A percentile compares a stretch with the other conserved stretches of the same genome.
Conservation (phyloP, 1,140 invertebrate genomes). For the Drosophila murphyi region DNA sequence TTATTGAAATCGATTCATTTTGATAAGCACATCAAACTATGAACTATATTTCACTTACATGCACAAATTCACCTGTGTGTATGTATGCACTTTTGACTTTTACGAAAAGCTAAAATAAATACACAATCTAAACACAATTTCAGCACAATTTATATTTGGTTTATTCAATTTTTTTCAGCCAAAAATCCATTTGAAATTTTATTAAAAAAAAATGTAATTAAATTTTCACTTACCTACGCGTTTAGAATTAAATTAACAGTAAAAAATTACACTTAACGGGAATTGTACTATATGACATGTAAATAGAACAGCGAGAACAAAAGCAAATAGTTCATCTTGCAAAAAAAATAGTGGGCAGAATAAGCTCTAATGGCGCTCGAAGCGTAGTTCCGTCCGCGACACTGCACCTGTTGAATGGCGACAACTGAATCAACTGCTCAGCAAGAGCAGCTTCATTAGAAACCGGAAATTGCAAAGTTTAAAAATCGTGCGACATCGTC, state of each 20-base stretch:
- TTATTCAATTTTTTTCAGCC: neutral
- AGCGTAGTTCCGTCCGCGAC: conserved; percentile 7
- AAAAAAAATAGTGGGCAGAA: neutral
- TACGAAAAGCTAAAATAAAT: neutral
- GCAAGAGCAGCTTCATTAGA: conserved; percentile 15
- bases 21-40: neutral
- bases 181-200: neutral
- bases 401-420: conserved; percentile 43
- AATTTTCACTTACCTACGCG: neutral
- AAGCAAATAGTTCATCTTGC: neutral
- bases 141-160: neutral
- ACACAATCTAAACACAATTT: neutral
- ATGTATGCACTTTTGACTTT: neutral
- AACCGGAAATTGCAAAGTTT: conserved; percentile 39
- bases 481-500: conserved; percentile 28
- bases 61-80: neutral
- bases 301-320: neutral
- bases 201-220: too few species aligned
- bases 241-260: neutral
- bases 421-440: conserved; percentile 31
- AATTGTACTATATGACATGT: neutral
- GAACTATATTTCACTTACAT: neutral
- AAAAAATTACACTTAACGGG: too few species aligned
- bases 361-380: neutral
- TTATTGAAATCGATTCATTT: neutral